Evolutionary conservation across 2,113 vertebrate species (phyloP).

Genomic region (Noctilio leporinus): DNA sequence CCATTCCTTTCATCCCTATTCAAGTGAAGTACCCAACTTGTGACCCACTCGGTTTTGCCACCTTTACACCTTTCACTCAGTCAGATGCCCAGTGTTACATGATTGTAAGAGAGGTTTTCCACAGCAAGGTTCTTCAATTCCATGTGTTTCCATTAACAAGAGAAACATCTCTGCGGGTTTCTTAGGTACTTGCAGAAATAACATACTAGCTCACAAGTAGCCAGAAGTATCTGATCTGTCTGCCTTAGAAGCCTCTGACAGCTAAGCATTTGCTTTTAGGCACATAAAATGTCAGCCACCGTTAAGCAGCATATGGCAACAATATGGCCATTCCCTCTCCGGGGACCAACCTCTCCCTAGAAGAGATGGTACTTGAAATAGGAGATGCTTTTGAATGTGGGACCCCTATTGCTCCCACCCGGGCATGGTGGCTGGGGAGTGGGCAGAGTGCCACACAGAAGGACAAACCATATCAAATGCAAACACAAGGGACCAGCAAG

Average conservation of each 20-base stretch:
- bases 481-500: slow-evolving; percentile 63
- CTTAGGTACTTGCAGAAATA: slow-evolving; percentile 61
- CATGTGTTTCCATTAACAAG: slow-evolving; percentile 54
- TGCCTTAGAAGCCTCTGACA: slow-evolving; percentile 54
- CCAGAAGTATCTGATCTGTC: slow-evolving; percentile 72
- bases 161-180: slow-evolving; percentile 52
- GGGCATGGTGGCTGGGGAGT: slow-evolving; percentile 38
- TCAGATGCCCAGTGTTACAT: neutral
- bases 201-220: slow-evolving; percentile 44
- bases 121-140: slow-evolving; percentile 14
- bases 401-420: neutral
- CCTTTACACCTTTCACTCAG: neutral
- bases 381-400: slow-evolving; percentile 44
- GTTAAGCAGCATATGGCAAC: slow-evolving; percentile 75
- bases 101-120: neutral
- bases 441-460: slow-evolving; percentile 65
- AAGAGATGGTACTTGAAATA: slow-evolving; percentile 67
- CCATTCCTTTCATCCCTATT: neutral
- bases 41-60: neutral
- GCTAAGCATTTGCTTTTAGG: slow-evolving; percentile 66
- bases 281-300: slow-evolving; percentile 73
- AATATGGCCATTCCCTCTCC: slow-evolving; percentile 64
- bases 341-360: slow-evolving; percentile 66
- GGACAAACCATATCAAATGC: slow-evolving; percentile 68
- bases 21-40: neutral